Percentiles rank a stretch among this genome's conserved stretches.
Evolutionary conservation across 2,113 vertebrate genomes (phyloP).

Genomic region (Chloroceryle aenea): DNA sequence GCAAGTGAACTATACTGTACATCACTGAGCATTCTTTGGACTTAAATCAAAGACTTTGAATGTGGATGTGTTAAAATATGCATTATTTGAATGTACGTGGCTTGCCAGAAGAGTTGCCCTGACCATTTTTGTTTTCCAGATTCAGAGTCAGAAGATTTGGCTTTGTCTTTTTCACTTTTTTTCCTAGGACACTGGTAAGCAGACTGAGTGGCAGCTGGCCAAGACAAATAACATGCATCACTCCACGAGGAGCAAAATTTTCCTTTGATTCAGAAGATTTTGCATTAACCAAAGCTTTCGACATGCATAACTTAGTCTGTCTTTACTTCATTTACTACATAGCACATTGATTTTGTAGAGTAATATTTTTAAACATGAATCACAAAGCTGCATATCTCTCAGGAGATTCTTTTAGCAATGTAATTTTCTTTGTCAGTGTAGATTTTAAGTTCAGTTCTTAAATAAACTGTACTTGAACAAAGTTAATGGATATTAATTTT

Average conservation of each 20-base stretch:
- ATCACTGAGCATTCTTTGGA: neutral
- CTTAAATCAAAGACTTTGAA: neutral
- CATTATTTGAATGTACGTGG: neutral
- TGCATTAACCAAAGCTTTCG: neutral
- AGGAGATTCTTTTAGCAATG: neutral
- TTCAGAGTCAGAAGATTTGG: neutral
- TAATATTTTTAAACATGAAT: neutral
- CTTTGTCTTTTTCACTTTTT: neutral
- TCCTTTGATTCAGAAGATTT: neutral
- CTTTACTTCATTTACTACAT: neutral
- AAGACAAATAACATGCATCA: neutral
- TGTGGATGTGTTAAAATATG: neutral
- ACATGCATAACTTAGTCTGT: neutral
- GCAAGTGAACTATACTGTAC: neutral
- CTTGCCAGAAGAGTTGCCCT: neutral
- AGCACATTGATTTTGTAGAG: neutral
- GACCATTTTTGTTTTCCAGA: neutral
- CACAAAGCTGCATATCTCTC: neutral
- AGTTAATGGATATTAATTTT: neutral
- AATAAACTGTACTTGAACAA: neutral
- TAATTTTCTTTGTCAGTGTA: neutral
- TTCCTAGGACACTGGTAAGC: neutral
- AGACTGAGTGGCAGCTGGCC: neutral
- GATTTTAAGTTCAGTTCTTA: neutral
- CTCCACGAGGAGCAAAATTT: neutral